phyloP scores from a whole-genome alignment of 2,113 vertebrate species.

The Rhynchopsitta pachyrhyncha region DNA sequence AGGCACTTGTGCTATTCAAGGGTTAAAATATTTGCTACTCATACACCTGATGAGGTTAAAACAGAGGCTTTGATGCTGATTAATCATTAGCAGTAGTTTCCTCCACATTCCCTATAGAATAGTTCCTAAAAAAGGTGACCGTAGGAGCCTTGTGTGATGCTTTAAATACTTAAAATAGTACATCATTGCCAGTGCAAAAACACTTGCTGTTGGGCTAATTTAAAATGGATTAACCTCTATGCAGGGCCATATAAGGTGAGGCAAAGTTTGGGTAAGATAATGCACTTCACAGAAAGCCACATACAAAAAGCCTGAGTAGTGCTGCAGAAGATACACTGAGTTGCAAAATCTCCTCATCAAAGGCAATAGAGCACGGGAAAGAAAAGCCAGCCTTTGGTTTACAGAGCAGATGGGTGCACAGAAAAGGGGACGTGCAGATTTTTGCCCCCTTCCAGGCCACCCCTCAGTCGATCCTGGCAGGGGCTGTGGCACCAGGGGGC shows the following conservation, averaged over 20 bases:
- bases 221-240: background rate
- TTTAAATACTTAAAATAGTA: background rate
- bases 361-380: rapidly evolving
- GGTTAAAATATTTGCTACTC: background rate
- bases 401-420: background rate
- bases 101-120: background rate
- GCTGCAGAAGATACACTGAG: background rate
- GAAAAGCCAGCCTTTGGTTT: background rate
- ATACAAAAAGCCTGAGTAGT: rapidly evolving
- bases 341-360: background rate
- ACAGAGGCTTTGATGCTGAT: background rate
- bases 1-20: background rate
- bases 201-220: background rate
- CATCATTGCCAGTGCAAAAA: background rate
- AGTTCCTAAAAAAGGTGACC: background rate
- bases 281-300: background rate
- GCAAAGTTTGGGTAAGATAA: background rate
- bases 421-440: background rate
- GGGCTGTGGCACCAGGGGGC: background rate
- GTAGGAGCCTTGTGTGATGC: background rate
- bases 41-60: background rate
- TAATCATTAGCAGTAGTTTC: background rate
- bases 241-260: rapidly evolving
- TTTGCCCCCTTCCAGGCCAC: background rate
- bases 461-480: background rate